Evolutionary conservation across 2,113 vertebrate species (phyloP), one percentile per base, ranked within the genome.

Genomic region (Lophius piscatorius): DNA sequence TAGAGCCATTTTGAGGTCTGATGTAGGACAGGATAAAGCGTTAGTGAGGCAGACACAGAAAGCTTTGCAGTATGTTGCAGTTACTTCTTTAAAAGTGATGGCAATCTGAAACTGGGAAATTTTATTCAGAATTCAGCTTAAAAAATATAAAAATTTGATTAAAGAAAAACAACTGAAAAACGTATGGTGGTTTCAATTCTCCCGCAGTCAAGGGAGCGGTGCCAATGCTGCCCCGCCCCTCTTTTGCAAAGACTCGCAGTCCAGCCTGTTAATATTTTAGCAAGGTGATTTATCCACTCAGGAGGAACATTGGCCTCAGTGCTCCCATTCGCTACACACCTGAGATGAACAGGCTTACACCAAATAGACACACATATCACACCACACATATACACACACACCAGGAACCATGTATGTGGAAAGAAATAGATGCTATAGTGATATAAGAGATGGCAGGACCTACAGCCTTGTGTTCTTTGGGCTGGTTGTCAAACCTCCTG

Each of bases 1-100:
- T 93, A 51, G 94, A 96, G 52, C 95, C 95, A 79, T 97, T 97
- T 71, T 94, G 93, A 64, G 94, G 95, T 81, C 94, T 96, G 78
- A 20, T 13, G 6, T 13, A 23, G 6, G 12, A 62, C 12, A 64
- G 9, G 18, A 64, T 3, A 59, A 29, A 70, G 18, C 51, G 7
- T 46, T 16, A 23, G 41, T 44, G 20, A 23, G 20, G 11, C 33
- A 35, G 12, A 35, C 33, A 14, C 14, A 35, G 4, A 28, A 28
- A 28, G 33, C 3, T 10, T 31, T 31, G 29, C 0, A 16, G 17
- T 62, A 42, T 51, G 12, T 35, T 16, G 13, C 28, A 11, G 28
- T 18, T 8, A 23, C 29, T n/a, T n/a, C n/a, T n/a, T n/a, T n/a
- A n/a, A n/a, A n/a, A n/a, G n/a, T n/a, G n/a, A n/a, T n/a, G n/a